phyloP scores from a whole-genome alignment of 37 sponge, comb jelly and placozoan species.

The Cliona cf. orientalis region DNA sequence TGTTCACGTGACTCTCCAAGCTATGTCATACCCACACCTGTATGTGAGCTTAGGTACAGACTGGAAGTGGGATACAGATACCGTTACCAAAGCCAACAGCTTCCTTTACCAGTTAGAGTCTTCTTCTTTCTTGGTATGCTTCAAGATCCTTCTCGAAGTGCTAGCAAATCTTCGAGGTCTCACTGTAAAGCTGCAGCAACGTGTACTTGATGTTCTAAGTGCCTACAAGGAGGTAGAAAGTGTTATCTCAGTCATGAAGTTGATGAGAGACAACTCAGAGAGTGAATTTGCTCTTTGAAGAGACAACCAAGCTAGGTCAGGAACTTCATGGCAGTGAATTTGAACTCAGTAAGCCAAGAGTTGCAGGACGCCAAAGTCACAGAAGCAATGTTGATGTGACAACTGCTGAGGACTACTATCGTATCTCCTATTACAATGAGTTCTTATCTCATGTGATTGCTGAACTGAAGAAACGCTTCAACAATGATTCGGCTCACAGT shows the following conservation, averaged over 20 bases:
- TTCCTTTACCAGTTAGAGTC: slow-evolving; percentile 64
- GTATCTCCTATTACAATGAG: slow-evolving; percentile 24
- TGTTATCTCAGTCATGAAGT: slow-evolving; percentile 23
- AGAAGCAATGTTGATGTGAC: slow-evolving; percentile 28
- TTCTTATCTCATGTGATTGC: slow-evolving; percentile 46
- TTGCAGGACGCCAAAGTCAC: slow-evolving; percentile 15
- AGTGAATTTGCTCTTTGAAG: slow-evolving; percentile 19
- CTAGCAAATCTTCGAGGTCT: slow-evolving; percentile 28
- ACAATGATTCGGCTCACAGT: slow-evolving; percentile 6
- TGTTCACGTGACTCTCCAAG: slow-evolving; percentile 40
- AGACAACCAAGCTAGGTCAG: slow-evolving; percentile 14
- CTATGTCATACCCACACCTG: slow-evolving; percentile 10
- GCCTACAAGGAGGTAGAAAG: slow-evolving; percentile 42
- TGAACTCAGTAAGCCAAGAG: slow-evolving; percentile 48
- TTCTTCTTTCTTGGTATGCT: slow-evolving; percentile 51
- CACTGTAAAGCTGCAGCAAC: slow-evolving; percentile 58
- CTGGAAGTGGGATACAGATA: slow-evolving; percentile 75
- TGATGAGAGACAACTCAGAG: slow-evolving; percentile 29
- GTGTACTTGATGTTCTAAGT: slow-evolving; percentile 32
- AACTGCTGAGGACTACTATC: slow-evolving; percentile 51
- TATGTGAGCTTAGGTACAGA: slow-evolving; percentile 29
- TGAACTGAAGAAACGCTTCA: slow-evolving; percentile 22
- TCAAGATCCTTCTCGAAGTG: slow-evolving; percentile 57
- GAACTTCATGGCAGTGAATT: slow-evolving; percentile 12
- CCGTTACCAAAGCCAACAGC: slow-evolving; percentile 53